Conservation (phyloP, 2,113 vertebrate species). For the Xiphophorus hellerii region DNA sequence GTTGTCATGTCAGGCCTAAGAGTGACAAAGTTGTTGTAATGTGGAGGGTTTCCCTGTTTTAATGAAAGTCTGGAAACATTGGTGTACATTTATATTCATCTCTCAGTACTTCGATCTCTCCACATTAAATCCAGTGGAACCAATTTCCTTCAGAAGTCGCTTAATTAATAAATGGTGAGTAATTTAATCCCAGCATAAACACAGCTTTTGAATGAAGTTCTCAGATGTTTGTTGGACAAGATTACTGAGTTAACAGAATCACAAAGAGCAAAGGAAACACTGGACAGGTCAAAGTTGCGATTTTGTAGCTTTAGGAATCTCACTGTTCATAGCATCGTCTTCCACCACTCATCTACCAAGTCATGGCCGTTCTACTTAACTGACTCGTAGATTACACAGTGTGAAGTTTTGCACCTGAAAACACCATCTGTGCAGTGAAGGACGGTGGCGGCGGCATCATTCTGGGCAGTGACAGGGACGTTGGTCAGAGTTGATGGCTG, state of each 20-base stretch:
- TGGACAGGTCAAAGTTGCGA: too few relatives aligned
- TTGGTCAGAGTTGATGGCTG: too few relatives aligned
- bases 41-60: background rate
- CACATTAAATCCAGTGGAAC: background rate
- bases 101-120: background rate
- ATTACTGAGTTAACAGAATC: background rate
- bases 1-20: too few relatives aligned
- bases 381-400: too few relatives aligned
- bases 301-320: too few relatives aligned
- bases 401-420: too few relatives aligned
- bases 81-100: background rate
- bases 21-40: background rate
- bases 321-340: too few relatives aligned
- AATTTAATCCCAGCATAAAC: background rate
- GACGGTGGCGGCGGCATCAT: too few relatives aligned
- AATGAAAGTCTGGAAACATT: background rate
- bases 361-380: too few relatives aligned
- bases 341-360: too few relatives aligned
- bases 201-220: background rate
- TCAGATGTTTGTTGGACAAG: background rate
- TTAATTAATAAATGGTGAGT: background rate
- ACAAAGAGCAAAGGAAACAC: background rate
- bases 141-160: background rate
- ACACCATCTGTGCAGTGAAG: too few relatives aligned
- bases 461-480: too few relatives aligned